Evolutionary conservation across 2,113 vertebrate genomes (phyloP).

Genomic region (Rhea pennata): DNA sequence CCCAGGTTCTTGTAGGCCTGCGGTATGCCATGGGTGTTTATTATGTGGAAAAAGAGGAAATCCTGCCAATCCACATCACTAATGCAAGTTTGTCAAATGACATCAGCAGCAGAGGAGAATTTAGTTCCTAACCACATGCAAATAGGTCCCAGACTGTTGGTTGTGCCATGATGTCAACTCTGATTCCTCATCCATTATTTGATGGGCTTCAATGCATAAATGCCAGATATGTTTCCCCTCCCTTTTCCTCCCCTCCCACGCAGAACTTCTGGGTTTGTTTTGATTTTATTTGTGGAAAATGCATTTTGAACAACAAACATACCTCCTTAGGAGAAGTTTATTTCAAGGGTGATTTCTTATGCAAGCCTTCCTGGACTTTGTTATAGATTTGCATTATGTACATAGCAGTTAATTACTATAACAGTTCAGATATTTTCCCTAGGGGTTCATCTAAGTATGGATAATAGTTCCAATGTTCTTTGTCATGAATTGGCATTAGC

Average conservation of each 20-base stretch:
- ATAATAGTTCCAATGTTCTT: slow-evolving; percentile 35
- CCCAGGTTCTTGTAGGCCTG: slow-evolving; percentile 40
- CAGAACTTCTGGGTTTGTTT: slow-evolving; percentile 64
- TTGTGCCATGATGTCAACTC: slow-evolving; percentile 72
- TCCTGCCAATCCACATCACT: slow-evolving; percentile 66
- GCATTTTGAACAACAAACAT: slow-evolving; percentile 68
- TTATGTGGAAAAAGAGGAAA: slow-evolving; percentile 62
- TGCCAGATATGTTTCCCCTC: background rate
- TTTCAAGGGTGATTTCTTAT: slow-evolving; percentile 58
- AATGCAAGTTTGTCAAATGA: slow-evolving; percentile 67
- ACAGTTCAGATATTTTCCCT: slow-evolving; percentile 53
- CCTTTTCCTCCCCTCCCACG: background rate
- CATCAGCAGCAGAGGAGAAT: slow-evolving; percentile 69
- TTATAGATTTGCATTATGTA: slow-evolving; percentile 64
- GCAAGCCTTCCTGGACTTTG: slow-evolving; percentile 59
- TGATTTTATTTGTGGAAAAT: slow-evolving; percentile 63
- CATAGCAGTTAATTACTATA: slow-evolving; percentile 63
- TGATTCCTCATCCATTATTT: slow-evolving; percentile 65
- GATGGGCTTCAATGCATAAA: slow-evolving; percentile 26
- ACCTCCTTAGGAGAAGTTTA: slow-evolving; percentile 63
- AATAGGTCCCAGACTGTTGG: slow-evolving; percentile 60
- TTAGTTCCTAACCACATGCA: slow-evolving; percentile 68
- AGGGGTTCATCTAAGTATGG: background rate
- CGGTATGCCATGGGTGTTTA: slow-evolving; percentile 40
- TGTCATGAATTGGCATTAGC: slow-evolving; percentile 65